A percentile compares a stretch with the other conserved stretches of the same genome.
phyloP scores from a whole-genome alignment of 2,113 vertebrate species.

The Proterorhinus semilunaris region DNA sequence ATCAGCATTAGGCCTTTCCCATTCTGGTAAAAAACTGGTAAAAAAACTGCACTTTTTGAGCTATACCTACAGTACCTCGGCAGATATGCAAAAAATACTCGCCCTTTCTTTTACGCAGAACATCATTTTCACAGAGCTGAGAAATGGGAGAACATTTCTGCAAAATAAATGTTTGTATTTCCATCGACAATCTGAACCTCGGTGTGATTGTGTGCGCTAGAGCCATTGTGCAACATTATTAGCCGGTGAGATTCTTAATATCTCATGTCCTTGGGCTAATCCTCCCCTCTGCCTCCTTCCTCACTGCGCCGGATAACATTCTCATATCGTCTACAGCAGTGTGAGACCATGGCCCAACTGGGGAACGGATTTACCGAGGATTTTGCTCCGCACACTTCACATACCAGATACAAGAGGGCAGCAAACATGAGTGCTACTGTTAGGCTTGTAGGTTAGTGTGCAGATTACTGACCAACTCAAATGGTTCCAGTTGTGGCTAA shows the following conservation, averaged over 20 bases:
- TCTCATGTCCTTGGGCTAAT: conserved; percentile 6
- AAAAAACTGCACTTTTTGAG: too few relatives aligned
- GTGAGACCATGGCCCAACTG: background rate
- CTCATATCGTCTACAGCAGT: background rate
- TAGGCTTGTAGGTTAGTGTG: background rate
- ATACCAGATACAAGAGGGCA: background rate
- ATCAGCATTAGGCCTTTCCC: background rate
- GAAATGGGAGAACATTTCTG: too few relatives aligned
- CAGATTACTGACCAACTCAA: too few relatives aligned
- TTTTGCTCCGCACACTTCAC: background rate
- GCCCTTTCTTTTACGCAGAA: too few relatives aligned
- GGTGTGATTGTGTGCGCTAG: background rate
- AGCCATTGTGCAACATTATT: background rate
- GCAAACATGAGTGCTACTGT: too few relatives aligned
- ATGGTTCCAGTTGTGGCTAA: too few relatives aligned
- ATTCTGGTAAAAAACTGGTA: background rate
- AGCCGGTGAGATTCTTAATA: background rate
- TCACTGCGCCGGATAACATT: conserved; percentile 1
- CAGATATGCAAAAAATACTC: too few relatives aligned
- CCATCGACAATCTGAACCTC: background rate
- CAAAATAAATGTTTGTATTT: background rate
- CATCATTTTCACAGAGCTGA: too few relatives aligned
- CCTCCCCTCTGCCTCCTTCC: conserved; percentile 2
- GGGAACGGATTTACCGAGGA: background rate
- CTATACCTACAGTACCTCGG: too few relatives aligned